A percentile compares a stretch with the other conserved stretches of the same genome.
Conservation (phyloP, 37 sponge, comb jelly and placozoan species). For the Bolinopsis microptera region DNA sequence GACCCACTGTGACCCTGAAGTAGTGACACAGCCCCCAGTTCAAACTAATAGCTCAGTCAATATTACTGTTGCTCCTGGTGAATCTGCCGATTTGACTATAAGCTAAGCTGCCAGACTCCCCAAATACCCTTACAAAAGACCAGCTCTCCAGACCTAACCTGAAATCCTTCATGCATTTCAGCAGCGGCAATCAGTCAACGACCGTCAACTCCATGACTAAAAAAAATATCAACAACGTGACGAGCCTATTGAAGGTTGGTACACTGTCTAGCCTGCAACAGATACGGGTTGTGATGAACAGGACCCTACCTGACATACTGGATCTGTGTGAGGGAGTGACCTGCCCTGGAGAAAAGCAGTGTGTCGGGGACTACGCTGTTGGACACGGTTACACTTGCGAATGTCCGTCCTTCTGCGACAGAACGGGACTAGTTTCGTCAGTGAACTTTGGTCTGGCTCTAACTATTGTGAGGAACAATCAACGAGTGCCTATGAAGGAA, state of each 20-base stretch:
- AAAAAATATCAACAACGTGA: constrained; percentile 15
- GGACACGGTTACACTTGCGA: background rate
- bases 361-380: background rate
- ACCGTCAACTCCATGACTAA: background rate
- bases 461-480: constrained; percentile 21
- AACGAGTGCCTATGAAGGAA: constrained; percentile 2
- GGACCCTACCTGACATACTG: constrained; percentile 8
- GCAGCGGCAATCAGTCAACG: too few species aligned
- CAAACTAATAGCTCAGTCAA: background rate
- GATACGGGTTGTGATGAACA: background rate
- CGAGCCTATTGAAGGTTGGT: constrained; percentile 5
- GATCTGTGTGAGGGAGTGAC: constrained; percentile 41
- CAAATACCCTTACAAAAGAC: background rate
- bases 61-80: background rate
- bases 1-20: too few species aligned
- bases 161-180: too few species aligned
- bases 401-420: background rate
- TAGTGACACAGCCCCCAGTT: background rate
- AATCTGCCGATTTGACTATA: background rate
- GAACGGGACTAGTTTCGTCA: background rate
- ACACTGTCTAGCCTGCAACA: constrained; percentile 40
- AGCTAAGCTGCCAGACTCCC: background rate
- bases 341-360: background rate
- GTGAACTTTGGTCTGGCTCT: background rate
- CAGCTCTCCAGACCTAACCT: too few species aligned